Base-by-base conservation (phyloP, 1,140 invertebrate genomes). In the Calephelis nemesis region DNA sequence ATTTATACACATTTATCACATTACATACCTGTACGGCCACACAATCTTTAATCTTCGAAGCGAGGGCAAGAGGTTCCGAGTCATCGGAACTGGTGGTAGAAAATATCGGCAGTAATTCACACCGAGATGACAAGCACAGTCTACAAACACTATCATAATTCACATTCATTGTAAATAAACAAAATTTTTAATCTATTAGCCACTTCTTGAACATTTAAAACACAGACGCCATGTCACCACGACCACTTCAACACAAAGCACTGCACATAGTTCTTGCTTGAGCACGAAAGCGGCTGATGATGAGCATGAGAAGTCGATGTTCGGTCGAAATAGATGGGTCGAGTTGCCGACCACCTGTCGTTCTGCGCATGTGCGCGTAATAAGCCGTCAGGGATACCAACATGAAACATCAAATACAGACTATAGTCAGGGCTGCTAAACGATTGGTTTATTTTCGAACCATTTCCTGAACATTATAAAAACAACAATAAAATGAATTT, bases 11-110 rank as follows among this genome's bases (percentile, higher is more conserved):
- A 82, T 82, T 84, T 78, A 75, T 73, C 67, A 73, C 58, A 78
- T 77, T 87, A 92, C 92, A 65, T 85, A 94, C 94, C 93, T 94
- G 90, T 68, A 95, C 93, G 63, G 93, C 93, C 72, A 94, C 89
- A 75, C 93, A 94, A 75, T 92, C 92, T 77, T 92, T 91, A 73
- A 95, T 95, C 89, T 94, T 94, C 47, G 84, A 90, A 52, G 91
- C 93, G 67, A 95, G 85, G 72, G 91, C 80, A 74, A 88, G 79
- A 76, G 92, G 85, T 76, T 93, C 89, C 69, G 92, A 88, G 78
- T 93, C 93, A 76, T 94, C 93, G 78, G 85, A 87, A 90, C 88
- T 90, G 88, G 84, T 90, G 88, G 84, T 90, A 89, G 85, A 85
- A 88, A 92, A 92, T 86, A 92, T 92, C 74, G 91, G 90, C 83